These are phyloP conservation scores for Chrysina gloriosa DNA, from an alignment of 2,888 invertebrate genomes.

Conservation along the genomic window DNA sequence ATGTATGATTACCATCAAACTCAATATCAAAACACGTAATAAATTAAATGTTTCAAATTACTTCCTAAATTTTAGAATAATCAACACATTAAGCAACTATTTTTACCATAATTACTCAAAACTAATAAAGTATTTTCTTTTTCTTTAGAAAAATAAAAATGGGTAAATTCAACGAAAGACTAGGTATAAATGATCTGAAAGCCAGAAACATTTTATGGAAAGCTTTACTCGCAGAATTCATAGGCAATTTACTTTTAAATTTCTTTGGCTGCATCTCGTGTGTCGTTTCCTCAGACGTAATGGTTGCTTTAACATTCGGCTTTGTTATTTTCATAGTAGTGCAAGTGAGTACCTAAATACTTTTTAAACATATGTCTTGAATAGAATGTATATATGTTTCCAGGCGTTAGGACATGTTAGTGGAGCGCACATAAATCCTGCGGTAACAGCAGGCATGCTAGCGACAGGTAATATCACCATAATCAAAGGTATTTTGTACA, in stretches of 20 bases:
- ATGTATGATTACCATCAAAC: too few relatives aligned
- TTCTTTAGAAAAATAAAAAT: conserved; percentile 39
- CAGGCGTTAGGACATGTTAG: conserved; percentile 88
- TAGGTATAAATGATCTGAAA: conserved; percentile 79
- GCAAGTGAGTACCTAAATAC: conserved; percentile 65
- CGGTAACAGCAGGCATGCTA: conserved; percentile 85
- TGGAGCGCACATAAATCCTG: conserved; percentile 93
- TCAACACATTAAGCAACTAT: too few relatives aligned
- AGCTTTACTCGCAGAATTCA: conserved; percentile 86
- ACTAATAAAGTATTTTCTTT: neutral
- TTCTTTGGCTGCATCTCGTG: conserved; percentile 88
- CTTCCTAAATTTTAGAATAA: too few relatives aligned
- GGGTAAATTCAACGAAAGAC: conserved; percentile 72
- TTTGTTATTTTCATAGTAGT: conserved; percentile 85
- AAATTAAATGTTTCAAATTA: too few relatives aligned
- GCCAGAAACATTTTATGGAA: conserved; percentile 80
- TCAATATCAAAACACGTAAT: too few relatives aligned
- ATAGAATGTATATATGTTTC: neutral
- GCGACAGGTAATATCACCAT: conserved; percentile 83
- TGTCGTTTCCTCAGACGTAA: conserved; percentile 67
- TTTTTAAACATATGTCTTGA: conserved; percentile 1
- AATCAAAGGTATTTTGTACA: conserved; percentile 80
- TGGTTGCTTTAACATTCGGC: conserved; percentile 88
- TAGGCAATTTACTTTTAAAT: conserved; percentile 88
- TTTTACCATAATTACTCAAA: neutral